Conservation (phyloP, 2,113 vertebrate genomes). For the Sapajus apella region DNA sequence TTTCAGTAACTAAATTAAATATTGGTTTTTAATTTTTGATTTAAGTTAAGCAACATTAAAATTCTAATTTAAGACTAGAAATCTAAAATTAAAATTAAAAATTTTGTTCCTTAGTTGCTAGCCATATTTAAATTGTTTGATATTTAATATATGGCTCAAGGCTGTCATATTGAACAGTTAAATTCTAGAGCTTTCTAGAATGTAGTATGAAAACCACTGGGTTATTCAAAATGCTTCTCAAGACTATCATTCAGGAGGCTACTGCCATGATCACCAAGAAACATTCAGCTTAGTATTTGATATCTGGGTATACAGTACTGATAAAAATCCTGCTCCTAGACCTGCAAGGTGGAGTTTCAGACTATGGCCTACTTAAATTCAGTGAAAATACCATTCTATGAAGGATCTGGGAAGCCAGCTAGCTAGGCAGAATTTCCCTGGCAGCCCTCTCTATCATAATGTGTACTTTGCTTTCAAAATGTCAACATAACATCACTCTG, state of each 20-base stretch:
- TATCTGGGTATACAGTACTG: background rate
- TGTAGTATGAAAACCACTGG: background rate
- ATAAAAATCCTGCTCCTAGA: constrained; percentile 4
- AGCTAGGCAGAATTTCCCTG: background rate
- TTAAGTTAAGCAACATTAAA: background rate
- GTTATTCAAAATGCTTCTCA: background rate
- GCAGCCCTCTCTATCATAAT: background rate
- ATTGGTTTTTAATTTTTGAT: background rate
- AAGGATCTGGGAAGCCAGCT: background rate
- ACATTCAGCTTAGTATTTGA: background rate
- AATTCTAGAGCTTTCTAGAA: background rate
- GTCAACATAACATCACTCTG: constrained; percentile 5
- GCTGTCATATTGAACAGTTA: background rate
- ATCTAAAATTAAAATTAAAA: background rate
- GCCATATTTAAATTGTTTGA: background rate
- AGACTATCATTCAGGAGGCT: background rate
- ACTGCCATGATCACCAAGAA: background rate
- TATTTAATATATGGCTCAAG: background rate
- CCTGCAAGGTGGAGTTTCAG: background rate
- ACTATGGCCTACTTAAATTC: background rate
- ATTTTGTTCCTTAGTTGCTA: background rate
- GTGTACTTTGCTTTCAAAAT: constrained; percentile 25
- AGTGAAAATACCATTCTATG: background rate
- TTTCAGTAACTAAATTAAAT: background rate
- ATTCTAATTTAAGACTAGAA: background rate